Conservation (phyloP, 2,797 vertebrate species). For the Mormyrus proboscirostris region DNA sequence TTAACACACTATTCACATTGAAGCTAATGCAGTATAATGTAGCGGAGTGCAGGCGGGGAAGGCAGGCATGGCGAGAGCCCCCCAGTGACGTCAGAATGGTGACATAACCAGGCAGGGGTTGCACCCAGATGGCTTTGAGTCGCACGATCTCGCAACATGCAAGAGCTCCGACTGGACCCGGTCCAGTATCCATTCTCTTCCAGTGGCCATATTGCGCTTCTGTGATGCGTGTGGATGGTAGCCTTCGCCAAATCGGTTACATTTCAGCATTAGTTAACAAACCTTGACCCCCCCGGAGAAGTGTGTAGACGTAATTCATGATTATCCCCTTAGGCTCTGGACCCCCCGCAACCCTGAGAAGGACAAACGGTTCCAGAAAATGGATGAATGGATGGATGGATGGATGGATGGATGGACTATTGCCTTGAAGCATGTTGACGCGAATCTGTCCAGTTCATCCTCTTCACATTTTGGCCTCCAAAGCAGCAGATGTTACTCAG, state of each 20-base stretch:
- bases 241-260: not conserved
- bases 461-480: not conserved
- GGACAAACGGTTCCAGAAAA: not conserved
- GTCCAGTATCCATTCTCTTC: not conserved
- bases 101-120: not conserved
- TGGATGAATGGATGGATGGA: not conserved
- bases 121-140: not conserved
- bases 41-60: not conserved
- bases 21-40: not conserved
- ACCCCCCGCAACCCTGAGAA: not conserved
- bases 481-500: not conserved
- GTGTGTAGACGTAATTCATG: not conserved
- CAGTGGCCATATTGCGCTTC: not conserved
- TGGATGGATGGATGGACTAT: not conserved
- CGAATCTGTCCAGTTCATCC: not conserved
- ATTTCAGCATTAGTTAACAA: not conserved
- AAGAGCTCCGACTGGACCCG: not conserved
- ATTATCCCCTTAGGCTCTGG: not conserved
- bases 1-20: not conserved
- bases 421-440: not conserved
- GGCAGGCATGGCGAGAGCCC: not conserved
- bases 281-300: not conserved
- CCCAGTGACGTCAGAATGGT: not conserved
- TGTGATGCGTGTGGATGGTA: not conserved
- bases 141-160: not conserved